Percentiles rank a stretch among this genome's conserved stretches.
Evolutionary conservation across 1,140 invertebrate species (phyloP).

Genomic region (Heliothis virescens): DNA sequence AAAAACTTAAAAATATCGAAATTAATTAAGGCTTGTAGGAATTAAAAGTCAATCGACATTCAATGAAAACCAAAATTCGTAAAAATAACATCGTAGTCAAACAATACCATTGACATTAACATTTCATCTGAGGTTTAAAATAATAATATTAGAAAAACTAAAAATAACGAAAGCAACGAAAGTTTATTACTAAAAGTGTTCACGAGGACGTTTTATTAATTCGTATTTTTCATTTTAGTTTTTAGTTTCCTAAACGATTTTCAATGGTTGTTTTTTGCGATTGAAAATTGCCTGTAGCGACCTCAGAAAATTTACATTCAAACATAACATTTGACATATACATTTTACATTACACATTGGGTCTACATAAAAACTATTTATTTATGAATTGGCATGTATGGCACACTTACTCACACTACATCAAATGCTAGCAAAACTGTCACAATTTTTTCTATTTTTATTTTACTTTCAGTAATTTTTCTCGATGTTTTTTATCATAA

Average conservation of each 20-base stretch:
- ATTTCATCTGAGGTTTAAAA: slow-evolving; percentile 10
- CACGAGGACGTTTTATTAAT: too few relatives aligned
- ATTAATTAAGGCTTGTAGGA: not conserved
- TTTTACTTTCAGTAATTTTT: not conserved
- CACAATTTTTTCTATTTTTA: slow-evolving; percentile 37
- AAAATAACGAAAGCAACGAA: not conserved
- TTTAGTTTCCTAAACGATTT: not conserved
- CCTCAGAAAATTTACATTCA: slow-evolving; percentile 15
- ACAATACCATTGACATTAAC: slow-evolving; percentile 29
- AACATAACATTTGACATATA: slow-evolving; percentile 1
- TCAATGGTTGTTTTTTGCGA: not conserved
- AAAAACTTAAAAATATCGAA: not conserved
- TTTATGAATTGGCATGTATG: slow-evolving; percentile 44
- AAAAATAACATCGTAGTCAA: slow-evolving; percentile 16
- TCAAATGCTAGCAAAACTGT: slow-evolving; percentile 45
- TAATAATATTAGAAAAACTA: not conserved
- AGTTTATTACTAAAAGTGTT: too few relatives aligned
- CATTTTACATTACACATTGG: slow-evolving; percentile 48
- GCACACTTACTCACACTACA: slow-evolving; percentile 49
- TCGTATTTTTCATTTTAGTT: not conserved
- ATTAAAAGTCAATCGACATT: slow-evolving; percentile 24
- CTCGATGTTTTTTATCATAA: slow-evolving; percentile 26
- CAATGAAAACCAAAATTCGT: not conserved
- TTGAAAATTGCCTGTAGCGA: not conserved
- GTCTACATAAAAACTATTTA: slow-evolving; percentile 33